These are phyloP conservation scores for Chromobotia macracanthus DNA, from an alignment of 2,797 vertebrate genomes.

Conservation along the genomic window DNA sequence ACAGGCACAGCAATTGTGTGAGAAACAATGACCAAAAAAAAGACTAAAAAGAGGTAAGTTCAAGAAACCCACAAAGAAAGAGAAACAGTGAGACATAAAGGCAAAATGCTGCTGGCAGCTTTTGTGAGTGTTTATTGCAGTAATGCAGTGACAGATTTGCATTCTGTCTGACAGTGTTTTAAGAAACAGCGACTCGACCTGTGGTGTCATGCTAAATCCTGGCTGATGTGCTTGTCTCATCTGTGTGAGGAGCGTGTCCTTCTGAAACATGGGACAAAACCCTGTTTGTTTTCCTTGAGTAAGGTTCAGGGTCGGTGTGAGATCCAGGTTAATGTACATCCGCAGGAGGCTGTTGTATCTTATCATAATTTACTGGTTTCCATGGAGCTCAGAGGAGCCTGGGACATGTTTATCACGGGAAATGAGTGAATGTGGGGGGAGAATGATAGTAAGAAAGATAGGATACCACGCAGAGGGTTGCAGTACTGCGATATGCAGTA, in stretches of 20 bases:
- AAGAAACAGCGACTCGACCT: constrained; percentile 17
- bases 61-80: constrained; percentile 20
- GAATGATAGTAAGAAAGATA: neutral
- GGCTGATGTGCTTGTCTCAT: neutral
- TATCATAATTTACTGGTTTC: constrained; percentile 63
- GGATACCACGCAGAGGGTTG: neutral
- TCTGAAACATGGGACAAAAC: constrained; percentile 48
- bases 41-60: constrained; percentile 12
- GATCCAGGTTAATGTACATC: constrained; percentile 64
- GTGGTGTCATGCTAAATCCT: constrained; percentile 45
- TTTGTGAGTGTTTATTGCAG: constrained; percentile 1
- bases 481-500: neutral
- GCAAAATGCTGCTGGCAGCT: neutral
- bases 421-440: neutral
- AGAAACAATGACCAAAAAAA: constrained; percentile 14
- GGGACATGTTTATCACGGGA: constrained; percentile 3
- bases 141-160: constrained; percentile 42
- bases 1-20: constrained; percentile 36
- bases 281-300: constrained; percentile 64
- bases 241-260: constrained; percentile 1
- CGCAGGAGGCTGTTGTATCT: constrained; percentile 56
- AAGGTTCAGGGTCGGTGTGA: constrained; percentile 46
- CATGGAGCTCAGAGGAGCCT: constrained; percentile 40
- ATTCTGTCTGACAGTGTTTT: constrained; percentile 21
- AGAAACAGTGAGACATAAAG: constrained; percentile 22